Conservation (phyloP, 2,113 vertebrate species). For the Gymnarchus niloticus region DNA sequence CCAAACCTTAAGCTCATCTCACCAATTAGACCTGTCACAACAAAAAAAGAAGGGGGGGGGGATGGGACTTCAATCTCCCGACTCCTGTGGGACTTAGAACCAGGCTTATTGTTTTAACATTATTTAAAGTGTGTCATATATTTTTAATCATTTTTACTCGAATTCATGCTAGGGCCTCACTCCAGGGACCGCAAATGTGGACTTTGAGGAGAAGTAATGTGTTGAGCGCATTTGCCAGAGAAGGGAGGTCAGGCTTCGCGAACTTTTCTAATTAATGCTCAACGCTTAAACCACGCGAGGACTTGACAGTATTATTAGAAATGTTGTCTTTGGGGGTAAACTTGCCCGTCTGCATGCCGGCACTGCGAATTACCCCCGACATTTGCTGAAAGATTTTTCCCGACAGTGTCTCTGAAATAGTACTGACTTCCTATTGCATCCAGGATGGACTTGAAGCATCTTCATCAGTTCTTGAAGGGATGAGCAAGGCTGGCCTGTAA, state of each 20-base stretch:
- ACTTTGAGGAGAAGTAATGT: constrained; percentile 46
- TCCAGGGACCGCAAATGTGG: constrained; percentile 37
- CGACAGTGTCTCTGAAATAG: background rate
- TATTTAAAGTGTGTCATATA: constrained; percentile 60
- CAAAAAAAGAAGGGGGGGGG: constrained; percentile 45
- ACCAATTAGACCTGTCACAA: constrained; percentile 58
- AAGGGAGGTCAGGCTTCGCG: constrained; percentile 51
- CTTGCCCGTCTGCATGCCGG: constrained; percentile 39
- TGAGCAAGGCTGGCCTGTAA: background rate
- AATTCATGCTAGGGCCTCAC: constrained; percentile 43
- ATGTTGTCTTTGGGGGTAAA: constrained; percentile 44
- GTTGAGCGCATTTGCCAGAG: constrained; percentile 53
- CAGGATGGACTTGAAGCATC: background rate
- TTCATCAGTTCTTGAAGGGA: background rate
- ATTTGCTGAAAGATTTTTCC: constrained; percentile 5
- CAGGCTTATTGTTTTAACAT: constrained; percentile 60
- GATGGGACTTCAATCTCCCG: constrained; percentile 42
- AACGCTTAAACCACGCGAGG: constrained; percentile 45
- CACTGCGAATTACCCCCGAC: constrained; percentile 41
- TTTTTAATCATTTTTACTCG: constrained; percentile 58
- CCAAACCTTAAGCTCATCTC: constrained; percentile 49
- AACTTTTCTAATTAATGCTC: constrained; percentile 65
- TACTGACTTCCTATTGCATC: background rate
- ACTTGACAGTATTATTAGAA: constrained; percentile 53
- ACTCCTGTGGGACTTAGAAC: constrained; percentile 49